A percentile compares a stretch with the other conserved stretches of the same genome.
Evolutionary conservation across 2,113 vertebrate species (phyloP).

Genomic region (Philantomba maxwellii): DNA sequence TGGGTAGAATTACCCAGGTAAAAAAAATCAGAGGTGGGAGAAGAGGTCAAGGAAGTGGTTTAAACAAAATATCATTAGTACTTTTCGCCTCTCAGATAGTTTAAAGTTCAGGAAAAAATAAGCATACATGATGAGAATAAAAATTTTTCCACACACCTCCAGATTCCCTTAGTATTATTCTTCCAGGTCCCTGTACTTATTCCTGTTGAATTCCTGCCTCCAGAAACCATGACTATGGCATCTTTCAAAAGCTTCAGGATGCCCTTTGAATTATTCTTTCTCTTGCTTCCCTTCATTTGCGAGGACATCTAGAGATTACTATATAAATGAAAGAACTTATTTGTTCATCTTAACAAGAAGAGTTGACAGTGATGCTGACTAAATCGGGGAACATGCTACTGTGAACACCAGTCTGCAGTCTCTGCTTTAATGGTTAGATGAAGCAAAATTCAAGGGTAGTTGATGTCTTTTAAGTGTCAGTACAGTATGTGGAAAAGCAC

Average conservation of each 20-base stretch:
- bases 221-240: not conserved
- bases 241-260: not conserved
- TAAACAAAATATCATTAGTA: not conserved
- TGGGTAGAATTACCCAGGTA: not conserved
- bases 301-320: not conserved
- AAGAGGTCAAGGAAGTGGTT: not conserved
- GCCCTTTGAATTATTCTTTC: not conserved
- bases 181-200: not conserved
- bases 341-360: not conserved
- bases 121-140: not conserved
- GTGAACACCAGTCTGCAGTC: not conserved
- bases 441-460: not conserved
- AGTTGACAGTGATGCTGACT: not conserved
- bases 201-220: not conserved
- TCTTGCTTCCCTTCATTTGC: not conserved
- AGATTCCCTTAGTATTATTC: not conserved
- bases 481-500: not conserved
- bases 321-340: not conserved
- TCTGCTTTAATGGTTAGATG: not conserved
- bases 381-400: not conserved
- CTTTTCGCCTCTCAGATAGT: not conserved
- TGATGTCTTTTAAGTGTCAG: not conserved
- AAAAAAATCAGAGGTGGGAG: not conserved
- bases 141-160: not conserved
- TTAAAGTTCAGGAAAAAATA: not conserved